A percentile compares a stretch with the other conserved stretches of the same genome.
Conservation (phyloP, 2,888 invertebrate genomes). For the Crocallis elinguaria region DNA sequence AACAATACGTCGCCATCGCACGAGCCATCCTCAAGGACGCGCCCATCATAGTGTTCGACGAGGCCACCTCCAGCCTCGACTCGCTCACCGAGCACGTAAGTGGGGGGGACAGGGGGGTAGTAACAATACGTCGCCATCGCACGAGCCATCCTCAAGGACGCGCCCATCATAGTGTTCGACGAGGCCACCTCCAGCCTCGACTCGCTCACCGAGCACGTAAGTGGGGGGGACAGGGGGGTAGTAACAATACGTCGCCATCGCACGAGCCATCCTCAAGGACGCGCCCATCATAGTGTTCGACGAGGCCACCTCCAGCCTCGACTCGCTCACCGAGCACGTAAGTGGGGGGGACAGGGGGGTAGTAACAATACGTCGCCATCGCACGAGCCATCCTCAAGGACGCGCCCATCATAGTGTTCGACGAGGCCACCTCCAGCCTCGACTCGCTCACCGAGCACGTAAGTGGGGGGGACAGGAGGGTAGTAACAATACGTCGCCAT, state of each 20-base stretch:
- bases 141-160: constrained; percentile 96
- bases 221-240: too few species aligned
- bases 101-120: too few species aligned
- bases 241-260: constrained; percentile 99
- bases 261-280: constrained; percentile 97
- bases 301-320: constrained; percentile 98
- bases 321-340: too few species aligned
- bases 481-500: constrained; percentile 99
- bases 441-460: too few species aligned
- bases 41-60: constrained; percentile 97
- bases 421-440: constrained; percentile 98
- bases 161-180: constrained; percentile 97
- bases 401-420: constrained; percentile 96
- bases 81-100: too few species aligned
- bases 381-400: constrained; percentile 98
- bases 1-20: constrained; percentile 99
- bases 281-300: constrained; percentile 98
- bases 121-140: constrained; percentile 99
- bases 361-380: constrained; percentile 99
- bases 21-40: constrained; percentile 97
- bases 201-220: too few species aligned
- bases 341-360: too few species aligned
- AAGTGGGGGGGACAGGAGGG: too few species aligned
- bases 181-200: constrained; percentile 99
- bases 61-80: constrained; percentile 98